Evolutionary conservation across 37 sponge, comb jelly and placozoan genomes (phyloP).

Genomic region (Hexactinellida sp.): DNA sequence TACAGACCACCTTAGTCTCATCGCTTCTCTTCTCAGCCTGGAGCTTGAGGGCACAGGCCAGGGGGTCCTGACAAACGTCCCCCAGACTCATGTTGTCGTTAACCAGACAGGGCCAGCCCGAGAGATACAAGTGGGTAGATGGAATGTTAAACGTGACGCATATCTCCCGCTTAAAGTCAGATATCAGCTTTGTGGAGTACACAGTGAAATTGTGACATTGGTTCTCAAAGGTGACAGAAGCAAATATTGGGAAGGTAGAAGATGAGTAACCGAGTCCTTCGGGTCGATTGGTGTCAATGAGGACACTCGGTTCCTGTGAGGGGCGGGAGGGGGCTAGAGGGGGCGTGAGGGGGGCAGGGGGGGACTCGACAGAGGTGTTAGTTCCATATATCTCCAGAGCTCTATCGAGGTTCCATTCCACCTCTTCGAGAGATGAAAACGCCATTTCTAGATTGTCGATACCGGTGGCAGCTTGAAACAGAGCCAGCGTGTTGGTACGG

Average conservation of each 20-base stretch:
- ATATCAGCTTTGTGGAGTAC: not conserved
- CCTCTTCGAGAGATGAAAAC: constrained; percentile 53
- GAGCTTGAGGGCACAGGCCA: not conserved
- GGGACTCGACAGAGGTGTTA: not conserved
- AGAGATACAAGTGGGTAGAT: not conserved
- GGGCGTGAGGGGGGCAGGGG: not conserved
- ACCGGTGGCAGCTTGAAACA: constrained; percentile 64
- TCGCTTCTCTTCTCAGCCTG: not conserved
- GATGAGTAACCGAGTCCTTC: not conserved
- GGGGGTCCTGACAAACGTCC: not conserved
- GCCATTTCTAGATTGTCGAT: constrained; percentile 58
- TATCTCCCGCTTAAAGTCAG: not conserved
- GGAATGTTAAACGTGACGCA: not conserved
- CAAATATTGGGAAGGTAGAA: not conserved
- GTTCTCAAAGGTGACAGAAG: not conserved
- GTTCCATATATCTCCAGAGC: not conserved
- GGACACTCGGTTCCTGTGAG: not conserved
- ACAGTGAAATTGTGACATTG: not conserved
- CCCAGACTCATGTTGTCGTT: not conserved
- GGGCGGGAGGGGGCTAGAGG: not conserved
- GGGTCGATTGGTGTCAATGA: no score
- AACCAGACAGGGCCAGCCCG: not conserved
- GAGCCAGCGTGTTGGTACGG: not conserved
- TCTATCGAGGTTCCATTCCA: constrained; percentile 53
- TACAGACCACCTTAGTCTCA: not conserved